These are phyloP conservation scores for Aplochiton taeniatus DNA, from an alignment of 2,797 vertebrate genomes.

Conservation along the genomic window DNA sequence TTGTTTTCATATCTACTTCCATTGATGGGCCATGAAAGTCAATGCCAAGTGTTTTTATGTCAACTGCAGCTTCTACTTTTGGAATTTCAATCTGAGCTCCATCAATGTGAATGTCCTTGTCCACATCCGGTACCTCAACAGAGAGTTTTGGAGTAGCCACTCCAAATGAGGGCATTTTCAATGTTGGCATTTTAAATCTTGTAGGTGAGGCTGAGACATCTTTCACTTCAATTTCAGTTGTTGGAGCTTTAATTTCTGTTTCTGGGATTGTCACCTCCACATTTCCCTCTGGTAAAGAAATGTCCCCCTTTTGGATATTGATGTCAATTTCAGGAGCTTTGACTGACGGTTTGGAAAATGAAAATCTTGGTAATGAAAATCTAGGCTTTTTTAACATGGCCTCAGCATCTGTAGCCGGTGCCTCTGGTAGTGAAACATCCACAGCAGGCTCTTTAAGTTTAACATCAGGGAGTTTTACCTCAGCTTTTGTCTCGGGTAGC, in stretches of 20 bases:
- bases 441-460: not conserved
- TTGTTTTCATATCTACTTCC: conserved; percentile 5
- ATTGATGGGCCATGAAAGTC: not conserved
- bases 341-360: too few relatives aligned
- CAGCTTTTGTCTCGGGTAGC: not conserved
- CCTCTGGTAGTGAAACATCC: conserved; percentile 3
- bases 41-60: conserved; percentile 12
- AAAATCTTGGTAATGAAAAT: not conserved
- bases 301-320: too few relatives aligned
- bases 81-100: not conserved
- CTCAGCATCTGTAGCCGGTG: too few relatives aligned
- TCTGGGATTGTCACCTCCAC: too few relatives aligned
- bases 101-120: not conserved
- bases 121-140: conserved; percentile 6
- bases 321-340: too few relatives aligned
- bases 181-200: conserved; percentile 36
- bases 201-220: conserved; percentile 22
- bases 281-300: too few relatives aligned
- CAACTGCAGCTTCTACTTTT: not conserved
- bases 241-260: not conserved
- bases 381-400: not conserved
- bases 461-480: not conserved
- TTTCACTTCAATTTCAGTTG: conserved; percentile 8
- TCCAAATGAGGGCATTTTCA: conserved; percentile 36
- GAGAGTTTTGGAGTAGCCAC: conserved; percentile 20